These are phyloP conservation scores for Psittacula cyanocephala DNA, from an alignment of 2,113 vertebrate species.

Conservation along the genomic window DNA sequence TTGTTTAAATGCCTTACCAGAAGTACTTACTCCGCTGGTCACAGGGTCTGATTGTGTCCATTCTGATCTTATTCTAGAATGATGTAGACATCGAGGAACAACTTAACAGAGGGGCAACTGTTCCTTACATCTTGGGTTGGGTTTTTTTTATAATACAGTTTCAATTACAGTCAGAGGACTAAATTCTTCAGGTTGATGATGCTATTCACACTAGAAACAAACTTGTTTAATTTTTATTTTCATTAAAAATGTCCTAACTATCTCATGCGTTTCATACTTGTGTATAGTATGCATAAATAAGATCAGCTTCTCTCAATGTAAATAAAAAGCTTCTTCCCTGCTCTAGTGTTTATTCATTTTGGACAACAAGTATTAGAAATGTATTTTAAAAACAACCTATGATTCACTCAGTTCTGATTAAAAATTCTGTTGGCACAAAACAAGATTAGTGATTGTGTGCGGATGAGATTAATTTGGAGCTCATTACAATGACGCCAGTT, in stretches of 20 bases:
- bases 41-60: background rate
- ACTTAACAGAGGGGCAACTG: background rate
- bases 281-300: background rate
- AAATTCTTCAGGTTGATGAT: background rate
- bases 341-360: conserved; percentile 46
- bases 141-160: background rate
- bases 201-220: background rate
- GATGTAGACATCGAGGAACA: background rate
- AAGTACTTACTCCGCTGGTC: background rate
- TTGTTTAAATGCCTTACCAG: background rate
- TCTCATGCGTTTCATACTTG: background rate
- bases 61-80: background rate
- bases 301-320: conserved; percentile 26
- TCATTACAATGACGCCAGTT: conserved; percentile 64
- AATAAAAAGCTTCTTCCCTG: conserved; percentile 43
- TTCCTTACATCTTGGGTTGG: background rate
- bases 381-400: conserved; percentile 67
- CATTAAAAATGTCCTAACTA: background rate
- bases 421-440: conserved; percentile 52
- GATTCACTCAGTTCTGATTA: conserved; percentile 54
- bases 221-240: background rate
- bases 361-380: conserved; percentile 52
- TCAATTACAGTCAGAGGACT: background rate
- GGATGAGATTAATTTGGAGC: conserved; percentile 66
- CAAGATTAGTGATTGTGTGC: conserved; percentile 58